A percentile compares a stretch with the other conserved stretches of the same genome.
Evolutionary conservation across 2,797 vertebrate species (phyloP).

Genomic region (Sebastes matsubarae): DNA sequence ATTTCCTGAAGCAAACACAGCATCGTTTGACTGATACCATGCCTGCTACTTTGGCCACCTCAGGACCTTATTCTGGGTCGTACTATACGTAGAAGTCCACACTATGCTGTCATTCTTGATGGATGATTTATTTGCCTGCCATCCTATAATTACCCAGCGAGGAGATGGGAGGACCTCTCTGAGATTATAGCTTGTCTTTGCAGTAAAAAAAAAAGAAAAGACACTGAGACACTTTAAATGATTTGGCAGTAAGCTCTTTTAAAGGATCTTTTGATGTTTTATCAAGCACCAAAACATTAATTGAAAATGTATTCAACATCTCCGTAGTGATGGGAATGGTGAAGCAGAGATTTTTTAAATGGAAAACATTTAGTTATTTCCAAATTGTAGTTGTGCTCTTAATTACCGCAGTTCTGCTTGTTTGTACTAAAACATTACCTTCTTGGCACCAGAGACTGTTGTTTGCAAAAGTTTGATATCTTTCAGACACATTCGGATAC

Average conservation of each 20-base stretch:
- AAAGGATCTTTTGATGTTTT: conserved; percentile 59
- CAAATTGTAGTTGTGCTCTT: conserved; percentile 30
- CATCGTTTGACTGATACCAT: conserved; percentile 32
- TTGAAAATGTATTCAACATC: conserved; percentile 37
- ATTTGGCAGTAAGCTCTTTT: conserved; percentile 57
- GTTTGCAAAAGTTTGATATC: conserved; percentile 45
- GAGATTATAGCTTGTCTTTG: conserved; percentile 65
- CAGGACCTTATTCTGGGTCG: conserved; percentile 41
- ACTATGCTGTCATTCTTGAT: conserved; percentile 42
- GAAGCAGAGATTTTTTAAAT: conserved; percentile 25
- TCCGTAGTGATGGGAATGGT: conserved; percentile 23
- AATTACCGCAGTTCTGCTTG: conserved; percentile 34
- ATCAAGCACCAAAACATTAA: conserved; percentile 46
- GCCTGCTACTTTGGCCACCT: conserved; percentile 48
- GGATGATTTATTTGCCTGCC: conserved; percentile 61
- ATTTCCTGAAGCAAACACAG: conserved; percentile 42
- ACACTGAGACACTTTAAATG: conserved; percentile 42
- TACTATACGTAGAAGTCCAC: conserved; percentile 39
- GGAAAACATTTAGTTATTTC: conserved; percentile 26
- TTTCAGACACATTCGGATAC: conserved; percentile 46
- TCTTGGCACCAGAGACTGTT: conserved; percentile 30
- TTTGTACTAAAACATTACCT: conserved; percentile 31
- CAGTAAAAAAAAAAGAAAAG: conserved; percentile 43
- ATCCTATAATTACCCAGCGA: conserved; percentile 67
- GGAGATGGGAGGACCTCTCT: conserved; percentile 56